These are phyloP conservation scores for Caenorhabditis wallacei DNA, from an alignment of 2,888 invertebrate genomes.

Conservation along the genomic window DNA sequence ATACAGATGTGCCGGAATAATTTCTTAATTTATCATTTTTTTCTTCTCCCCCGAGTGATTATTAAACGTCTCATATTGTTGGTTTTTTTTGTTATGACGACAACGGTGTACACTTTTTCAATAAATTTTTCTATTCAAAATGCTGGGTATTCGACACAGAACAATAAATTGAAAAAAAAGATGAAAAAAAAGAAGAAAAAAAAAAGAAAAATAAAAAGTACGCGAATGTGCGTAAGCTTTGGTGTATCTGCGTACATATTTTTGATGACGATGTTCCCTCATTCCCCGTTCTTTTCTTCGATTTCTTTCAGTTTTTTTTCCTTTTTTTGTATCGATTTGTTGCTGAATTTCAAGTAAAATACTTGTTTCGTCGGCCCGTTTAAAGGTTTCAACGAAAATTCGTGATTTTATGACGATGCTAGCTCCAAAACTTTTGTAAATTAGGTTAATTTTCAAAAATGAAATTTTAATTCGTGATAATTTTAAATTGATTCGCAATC, in stretches of 20 bases:
- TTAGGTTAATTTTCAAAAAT: too few species aligned
- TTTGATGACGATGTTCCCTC: slow-evolving; percentile 37
- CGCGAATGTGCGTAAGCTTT: slow-evolving; percentile 48
- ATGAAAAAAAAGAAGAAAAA: slow-evolving; percentile 12
- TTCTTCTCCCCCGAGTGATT: background rate
- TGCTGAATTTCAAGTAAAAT: too few species aligned
- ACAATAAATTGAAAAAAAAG: background rate
- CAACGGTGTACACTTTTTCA: slow-evolving; percentile 26
- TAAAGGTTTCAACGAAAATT: too few species aligned
- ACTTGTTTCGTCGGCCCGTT: too few species aligned
- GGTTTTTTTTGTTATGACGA: background rate
- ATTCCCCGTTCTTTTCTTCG: slow-evolving; percentile 12
- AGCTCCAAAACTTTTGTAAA: too few species aligned
- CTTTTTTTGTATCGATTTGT: background rate
- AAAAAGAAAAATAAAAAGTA: slow-evolving; percentile 13
- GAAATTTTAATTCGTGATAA: too few species aligned
- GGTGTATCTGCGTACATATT: slow-evolving; percentile 29
- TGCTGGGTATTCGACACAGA: too few species aligned
- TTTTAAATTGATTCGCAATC: too few species aligned
- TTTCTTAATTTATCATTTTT: background rate
- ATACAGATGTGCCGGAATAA: slow-evolving; percentile 28
- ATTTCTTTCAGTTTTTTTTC: background rate
- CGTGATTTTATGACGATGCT: too few species aligned
- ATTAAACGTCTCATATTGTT: background rate
- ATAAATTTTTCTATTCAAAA: background rate